Evolutionary conservation across 2,797 vertebrate genomes (phyloP), one percentile per base, ranked within the genome.

Genomic region (Takifugu rubripes): DNA sequence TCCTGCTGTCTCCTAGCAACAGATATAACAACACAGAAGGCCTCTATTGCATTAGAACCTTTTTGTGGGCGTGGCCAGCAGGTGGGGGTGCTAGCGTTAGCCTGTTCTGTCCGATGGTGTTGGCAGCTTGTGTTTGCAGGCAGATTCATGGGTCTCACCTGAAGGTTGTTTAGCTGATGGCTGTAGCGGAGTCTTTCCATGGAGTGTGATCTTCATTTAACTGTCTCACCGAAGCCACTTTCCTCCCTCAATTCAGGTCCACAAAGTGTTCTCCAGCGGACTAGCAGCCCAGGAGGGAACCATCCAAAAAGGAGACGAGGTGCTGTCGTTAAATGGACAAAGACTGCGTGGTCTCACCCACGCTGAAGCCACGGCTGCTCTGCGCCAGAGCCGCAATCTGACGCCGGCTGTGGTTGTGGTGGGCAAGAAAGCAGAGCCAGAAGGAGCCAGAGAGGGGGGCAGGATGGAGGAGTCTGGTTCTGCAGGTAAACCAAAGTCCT

Each of bases 301-400:
- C 11, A 95, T 98, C 49, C 90, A 94, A 81, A 96, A 93, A 84
- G 95, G 95, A 51, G 93, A 94, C 0, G 93, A 95, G 82, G 93
- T 99, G 1, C 71, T 98, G 56, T 99, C 96, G 7, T 93, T 99
- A 68, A 98, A 98, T 0, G 96, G 97, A 10, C 94, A 95, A 66
- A 94, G 91, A 0, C 91, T 99, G 31, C 93, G 92, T 54, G 91
- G 91, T 0, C 77, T 90, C 0, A 93, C 91, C 0, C 96, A 98
- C 66, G 78, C 48, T 0, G 92, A 94, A 0, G 96, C 94, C 44
- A 93, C 93, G 2, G 84, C 87, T 0, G 90, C 92, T 49, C 71
- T 99, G 57, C 89, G 95, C 2, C 93, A 94, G 56, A 91, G 94
- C 3, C 93, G 96, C 10, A 82, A 71, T 24, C 89, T 93, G 40